A percentile compares a stretch with the other conserved stretches of the same genome.
phyloP scores from a whole-genome alignment of 2,888 invertebrate species.

The Bhutanitis thaidina region DNA sequence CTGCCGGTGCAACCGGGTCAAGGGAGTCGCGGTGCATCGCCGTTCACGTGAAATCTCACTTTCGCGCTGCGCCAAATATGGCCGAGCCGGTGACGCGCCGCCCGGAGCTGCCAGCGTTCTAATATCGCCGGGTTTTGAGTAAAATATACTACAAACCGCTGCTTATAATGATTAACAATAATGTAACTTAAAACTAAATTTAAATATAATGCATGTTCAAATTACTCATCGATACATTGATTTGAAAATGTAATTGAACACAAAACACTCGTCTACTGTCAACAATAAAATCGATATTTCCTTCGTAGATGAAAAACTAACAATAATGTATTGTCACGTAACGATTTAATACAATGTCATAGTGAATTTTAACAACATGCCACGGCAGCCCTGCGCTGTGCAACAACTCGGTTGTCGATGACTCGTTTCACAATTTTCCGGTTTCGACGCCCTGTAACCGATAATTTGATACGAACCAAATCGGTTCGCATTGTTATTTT shows the following conservation, averaged over 20 bases:
- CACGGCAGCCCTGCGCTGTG: background rate
- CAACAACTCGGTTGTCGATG: conserved; percentile 51
- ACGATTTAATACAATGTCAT: no score
- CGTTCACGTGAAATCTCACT: conserved; percentile 78
- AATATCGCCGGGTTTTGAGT: no score
- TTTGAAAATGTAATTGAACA: no score
- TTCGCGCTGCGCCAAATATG: conserved; percentile 75
- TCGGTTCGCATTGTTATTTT: conserved; percentile 4
- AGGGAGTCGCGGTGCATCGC: conserved; percentile 74
- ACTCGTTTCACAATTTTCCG: conserved; percentile 47
- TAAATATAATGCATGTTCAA: no score
- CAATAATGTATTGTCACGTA: no score
- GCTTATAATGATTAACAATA: no score
- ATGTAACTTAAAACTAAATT: no score
- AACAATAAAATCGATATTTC: no score
- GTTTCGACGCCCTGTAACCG: conserved; percentile 22
- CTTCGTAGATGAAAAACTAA: no score
- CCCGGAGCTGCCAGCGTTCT: conserved; percentile 15
- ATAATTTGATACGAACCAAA: conserved; percentile 1
- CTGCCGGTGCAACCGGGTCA: conserved; percentile 70
- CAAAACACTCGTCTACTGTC: no score
- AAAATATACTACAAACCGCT: no score
- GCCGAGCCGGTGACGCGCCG: conserved; percentile 58
- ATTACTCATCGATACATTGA: no score
- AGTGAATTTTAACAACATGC: background rate